Conservation (phyloP, 2,113 vertebrate genomes). For the Takifugu bimaculatus region DNA sequence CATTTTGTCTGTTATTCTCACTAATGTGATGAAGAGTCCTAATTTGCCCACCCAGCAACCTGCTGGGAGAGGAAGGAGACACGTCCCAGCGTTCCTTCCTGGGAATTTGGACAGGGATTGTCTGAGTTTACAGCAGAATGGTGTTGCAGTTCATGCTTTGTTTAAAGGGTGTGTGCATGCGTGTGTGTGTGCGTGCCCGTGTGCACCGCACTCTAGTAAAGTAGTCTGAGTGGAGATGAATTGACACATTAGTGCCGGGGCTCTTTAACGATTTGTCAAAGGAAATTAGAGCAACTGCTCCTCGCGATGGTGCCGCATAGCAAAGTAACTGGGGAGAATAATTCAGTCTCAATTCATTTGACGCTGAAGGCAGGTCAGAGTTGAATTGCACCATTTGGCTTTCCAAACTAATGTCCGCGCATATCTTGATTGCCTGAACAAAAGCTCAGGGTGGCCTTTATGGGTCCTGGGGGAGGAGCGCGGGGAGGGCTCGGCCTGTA, state of each 20-base stretch:
- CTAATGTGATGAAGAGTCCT: too few relatives aligned
- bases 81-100: too few relatives aligned
- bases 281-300: slow-evolving; percentile 67
- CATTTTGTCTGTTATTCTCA: too few relatives aligned
- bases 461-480: slow-evolving; percentile 62
- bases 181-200: background rate
- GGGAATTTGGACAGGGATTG: background rate
- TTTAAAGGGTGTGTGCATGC: slow-evolving; percentile 12
- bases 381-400: slow-evolving; percentile 76
- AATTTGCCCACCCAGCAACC: too few relatives aligned
- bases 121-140: slow-evolving; percentile 11
- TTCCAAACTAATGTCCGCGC: slow-evolving; percentile 72
- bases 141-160: slow-evolving; percentile 1
- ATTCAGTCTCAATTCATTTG: slow-evolving; percentile 70
- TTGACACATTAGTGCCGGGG: slow-evolving; percentile 63
- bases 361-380: slow-evolving; percentile 71
- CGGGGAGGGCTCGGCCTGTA: slow-evolving; percentile 54
- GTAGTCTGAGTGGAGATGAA: slow-evolving; percentile 53
- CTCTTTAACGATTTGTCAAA: slow-evolving; percentile 74
- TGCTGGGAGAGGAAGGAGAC: too few relatives aligned
- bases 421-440: slow-evolving; percentile 76
- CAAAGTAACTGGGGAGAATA: slow-evolving; percentile 70
- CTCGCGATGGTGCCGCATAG: slow-evolving; percentile 57
- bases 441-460: slow-evolving; percentile 73
- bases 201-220: slow-evolving; percentile 30